Evolutionary conservation across 2,888 invertebrate genomes (phyloP).

Genomic region (Drosophila helvetica): DNA sequence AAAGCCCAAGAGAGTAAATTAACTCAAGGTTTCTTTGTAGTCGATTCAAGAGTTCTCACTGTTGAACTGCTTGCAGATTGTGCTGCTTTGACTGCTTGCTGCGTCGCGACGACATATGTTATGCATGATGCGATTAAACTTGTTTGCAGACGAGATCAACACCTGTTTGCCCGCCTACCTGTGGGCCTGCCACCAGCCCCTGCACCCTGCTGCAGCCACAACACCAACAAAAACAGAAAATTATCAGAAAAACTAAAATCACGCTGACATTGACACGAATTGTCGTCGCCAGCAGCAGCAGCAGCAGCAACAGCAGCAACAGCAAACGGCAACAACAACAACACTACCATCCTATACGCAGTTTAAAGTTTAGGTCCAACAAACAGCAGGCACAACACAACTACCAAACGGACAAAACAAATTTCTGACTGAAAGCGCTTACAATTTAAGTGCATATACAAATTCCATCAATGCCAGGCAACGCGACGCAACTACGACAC

Average conservation of each 20-base stretch:
- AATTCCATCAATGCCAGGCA: slow-evolving; percentile 66
- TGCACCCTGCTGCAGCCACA: slow-evolving; percentile 8
- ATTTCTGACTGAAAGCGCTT: slow-evolving; percentile 28
- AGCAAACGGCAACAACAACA: slow-evolving; percentile 46
- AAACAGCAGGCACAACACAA: slow-evolving; percentile 23
- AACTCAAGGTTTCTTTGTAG: no score
- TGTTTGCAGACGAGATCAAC: slow-evolving; percentile 46
- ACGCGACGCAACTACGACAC: background rate
- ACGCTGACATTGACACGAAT: slow-evolving; percentile 78
- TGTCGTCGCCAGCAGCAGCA: slow-evolving; percentile 55
- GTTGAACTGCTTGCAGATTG: background rate
- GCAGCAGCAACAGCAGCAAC: slow-evolving; percentile 45
- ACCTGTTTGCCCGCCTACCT: slow-evolving; percentile 4
- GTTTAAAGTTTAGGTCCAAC: slow-evolving; percentile 47
- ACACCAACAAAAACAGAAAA: slow-evolving; percentile 31
- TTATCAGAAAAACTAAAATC: slow-evolving; percentile 58
- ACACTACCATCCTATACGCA: slow-evolving; percentile 8
- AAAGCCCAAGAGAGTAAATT: no score
- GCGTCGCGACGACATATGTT: slow-evolving; percentile 27
- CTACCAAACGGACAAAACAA: slow-evolving; percentile 2
- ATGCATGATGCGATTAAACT: slow-evolving; percentile 59
- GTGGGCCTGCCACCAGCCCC: background rate
- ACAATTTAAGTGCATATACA: slow-evolving; percentile 73
- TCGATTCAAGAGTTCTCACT: background rate
- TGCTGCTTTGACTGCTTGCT: slow-evolving; percentile 14